Conservation (phyloP, 2,888 invertebrate species). For the Lasioglossum villosulum region DNA sequence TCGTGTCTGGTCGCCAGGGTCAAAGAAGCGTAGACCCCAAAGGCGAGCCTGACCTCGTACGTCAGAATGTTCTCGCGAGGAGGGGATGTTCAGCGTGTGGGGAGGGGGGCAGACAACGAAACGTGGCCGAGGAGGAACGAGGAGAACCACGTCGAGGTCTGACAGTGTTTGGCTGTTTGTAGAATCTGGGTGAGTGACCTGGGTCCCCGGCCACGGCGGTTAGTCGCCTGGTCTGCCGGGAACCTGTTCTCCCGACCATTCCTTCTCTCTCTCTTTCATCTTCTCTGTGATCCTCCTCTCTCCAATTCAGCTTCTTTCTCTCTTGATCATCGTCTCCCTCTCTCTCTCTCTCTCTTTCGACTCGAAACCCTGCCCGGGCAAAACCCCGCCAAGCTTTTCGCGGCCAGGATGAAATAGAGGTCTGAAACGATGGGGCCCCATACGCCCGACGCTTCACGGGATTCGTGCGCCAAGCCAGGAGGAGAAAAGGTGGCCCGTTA, state of each 20-base stretch:
- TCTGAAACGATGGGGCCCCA: constrained; percentile 11
- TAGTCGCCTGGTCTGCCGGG: constrained; percentile 74
- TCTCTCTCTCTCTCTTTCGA: constrained; percentile 21
- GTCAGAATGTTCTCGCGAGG: constrained; percentile 47
- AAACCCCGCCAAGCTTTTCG: constrained; percentile 47
- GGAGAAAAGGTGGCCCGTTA: constrained; percentile 61
- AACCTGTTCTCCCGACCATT: constrained; percentile 80
- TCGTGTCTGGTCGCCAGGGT: constrained; percentile 39
- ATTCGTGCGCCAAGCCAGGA: constrained; percentile 31
- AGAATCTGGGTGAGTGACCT: constrained; percentile 83
- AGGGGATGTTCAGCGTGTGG: constrained; percentile 17
- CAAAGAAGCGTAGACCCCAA: constrained; percentile 28
- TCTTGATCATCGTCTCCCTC: constrained; percentile 32
- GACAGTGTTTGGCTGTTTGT: constrained; percentile 79
- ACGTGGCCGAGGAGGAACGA: constrained; percentile 26
- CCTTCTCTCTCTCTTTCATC: constrained; percentile 53
- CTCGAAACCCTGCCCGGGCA: constrained; percentile 45
- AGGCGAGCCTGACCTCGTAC: constrained; percentile 52
- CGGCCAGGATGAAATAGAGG: constrained; percentile 34
- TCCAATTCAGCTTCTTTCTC: constrained; percentile 15
- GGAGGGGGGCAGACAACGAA: constrained; percentile 37
- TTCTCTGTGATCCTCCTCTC: not conserved
- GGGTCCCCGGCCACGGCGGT: constrained; percentile 70
- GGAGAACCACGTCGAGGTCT: constrained; percentile 48
- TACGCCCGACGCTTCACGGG: constrained; percentile 6